Base-by-base conservation (phyloP, 2,888 invertebrate genomes). In the Melipona beecheii region DNA sequence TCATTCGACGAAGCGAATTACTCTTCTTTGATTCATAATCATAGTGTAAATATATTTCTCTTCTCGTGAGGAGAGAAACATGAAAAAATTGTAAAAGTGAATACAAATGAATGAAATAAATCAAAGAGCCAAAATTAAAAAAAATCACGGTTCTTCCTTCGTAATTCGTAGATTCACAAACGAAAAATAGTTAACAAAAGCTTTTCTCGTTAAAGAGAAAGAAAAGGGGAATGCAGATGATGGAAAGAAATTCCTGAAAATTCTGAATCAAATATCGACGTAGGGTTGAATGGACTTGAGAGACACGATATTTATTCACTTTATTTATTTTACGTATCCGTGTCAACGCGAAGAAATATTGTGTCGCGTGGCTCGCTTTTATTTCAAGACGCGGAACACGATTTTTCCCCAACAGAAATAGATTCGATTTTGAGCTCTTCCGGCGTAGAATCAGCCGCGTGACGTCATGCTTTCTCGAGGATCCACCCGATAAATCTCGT, bases 361-460 rank as follows among this genome's bases (percentile, higher is more conserved):
- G 64, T 66, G 78, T 84, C 84, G 82, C 86, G 58, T 80, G 80
- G 69, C 87, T 87, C 86, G 76, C 31, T 75, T 90, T 89, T 89
- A 89, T 89, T 90, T 89, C 85, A 76, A 86, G 89, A 90, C 88
- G 56, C 89, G 89, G 90, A 89, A 89, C 90, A 84, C 70, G 74
- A 78, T 88, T 90, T 87, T 88, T 81, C 62, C 43, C 65, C 19
- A 70, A 52, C 74, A 66, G 72, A 69, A 88, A 89, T 86, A 84
- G 85, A 84, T 36, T 50, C 70, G 76, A 70, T 81, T 81, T 75
- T 73, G 31, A 52, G 78, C 68, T 66, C 70, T 86, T 81, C 87
- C 86, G 85, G 68, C 79, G 66, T 71, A 77, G 56, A 70, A 82
- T 72, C 84, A 31, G 68, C 77, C 64, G 21, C 0, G 62, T 81